phyloP scores from a whole-genome alignment of 2,797 vertebrate species.

The Rhinoraja longicauda region DNA sequence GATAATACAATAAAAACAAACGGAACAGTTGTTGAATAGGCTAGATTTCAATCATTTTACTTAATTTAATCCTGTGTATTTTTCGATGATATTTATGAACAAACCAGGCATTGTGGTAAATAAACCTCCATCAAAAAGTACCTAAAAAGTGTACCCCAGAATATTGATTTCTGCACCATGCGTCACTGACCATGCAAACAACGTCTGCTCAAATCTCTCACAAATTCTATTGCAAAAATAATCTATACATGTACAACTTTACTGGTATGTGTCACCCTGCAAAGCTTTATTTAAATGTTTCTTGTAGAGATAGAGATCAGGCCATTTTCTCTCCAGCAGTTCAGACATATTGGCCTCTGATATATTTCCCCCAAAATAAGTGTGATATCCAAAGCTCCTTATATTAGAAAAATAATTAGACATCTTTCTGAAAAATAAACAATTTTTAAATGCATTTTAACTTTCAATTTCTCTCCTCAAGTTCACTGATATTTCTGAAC shows the following conservation, averaged over 20 bases:
- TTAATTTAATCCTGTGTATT: too few species aligned
- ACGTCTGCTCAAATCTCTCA: not conserved
- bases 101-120: not conserved
- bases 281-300: not conserved
- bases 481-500: not conserved
- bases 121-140: not conserved
- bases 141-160: not conserved
- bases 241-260: not conserved
- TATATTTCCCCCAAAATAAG: not conserved
- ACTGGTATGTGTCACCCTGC: not conserved
- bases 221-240: not conserved
- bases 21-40: not conserved
- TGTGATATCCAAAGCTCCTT: not conserved
- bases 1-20: not conserved
- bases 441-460: not conserved
- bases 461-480: not conserved
- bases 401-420: not conserved
- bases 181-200: not conserved
- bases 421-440: not conserved
- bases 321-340: too few species aligned
- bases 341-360: not conserved
- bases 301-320: not conserved
- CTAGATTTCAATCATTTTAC: not conserved
- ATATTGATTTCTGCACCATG: not conserved
- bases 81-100: not conserved